These are phyloP conservation scores for Tachycineta bicolor DNA, from an alignment of 2,113 vertebrate genomes.

Conservation along the genomic window DNA sequence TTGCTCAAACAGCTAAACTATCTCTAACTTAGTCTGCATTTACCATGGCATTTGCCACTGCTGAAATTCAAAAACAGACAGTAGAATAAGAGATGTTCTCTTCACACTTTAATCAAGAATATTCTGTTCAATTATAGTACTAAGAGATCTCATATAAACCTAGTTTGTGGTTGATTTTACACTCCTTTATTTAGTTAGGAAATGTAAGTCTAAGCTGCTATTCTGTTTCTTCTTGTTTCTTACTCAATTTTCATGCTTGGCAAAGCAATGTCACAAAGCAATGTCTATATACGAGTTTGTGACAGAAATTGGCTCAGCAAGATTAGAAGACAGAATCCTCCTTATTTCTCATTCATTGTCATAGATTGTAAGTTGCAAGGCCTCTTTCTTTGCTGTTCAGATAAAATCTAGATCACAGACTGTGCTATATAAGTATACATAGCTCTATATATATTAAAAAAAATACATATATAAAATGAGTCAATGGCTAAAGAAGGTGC, in stretches of 20 bases:
- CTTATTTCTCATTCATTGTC: neutral
- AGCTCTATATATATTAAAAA: too few species aligned
- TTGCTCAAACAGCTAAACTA: too few species aligned
- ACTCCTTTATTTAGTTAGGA: neutral
- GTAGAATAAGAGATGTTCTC: too few species aligned
- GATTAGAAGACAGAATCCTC: neutral
- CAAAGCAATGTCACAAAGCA: neutral
- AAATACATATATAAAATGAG: too few species aligned
- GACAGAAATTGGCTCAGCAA: neutral
- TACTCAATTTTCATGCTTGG: neutral
- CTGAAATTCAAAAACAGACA: too few species aligned
- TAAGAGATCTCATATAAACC: neutral
- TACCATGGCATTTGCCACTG: too few species aligned
- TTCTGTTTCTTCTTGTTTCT: neutral
- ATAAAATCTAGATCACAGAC: neutral
- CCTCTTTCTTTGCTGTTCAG: neutral
- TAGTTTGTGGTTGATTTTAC: neutral
- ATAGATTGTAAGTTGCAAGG: neutral
- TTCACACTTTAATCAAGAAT: too few species aligned
- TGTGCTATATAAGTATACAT: too few species aligned
- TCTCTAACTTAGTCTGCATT: too few species aligned
- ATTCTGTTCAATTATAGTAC: neutral
- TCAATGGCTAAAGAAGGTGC: too few species aligned
- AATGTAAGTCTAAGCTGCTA: neutral
- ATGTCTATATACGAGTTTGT: neutral